These are phyloP conservation scores for Antedon mediterranea DNA, from an alignment of 53 echinoderm and acorn worm genomes.

Conservation along the genomic window DNA sequence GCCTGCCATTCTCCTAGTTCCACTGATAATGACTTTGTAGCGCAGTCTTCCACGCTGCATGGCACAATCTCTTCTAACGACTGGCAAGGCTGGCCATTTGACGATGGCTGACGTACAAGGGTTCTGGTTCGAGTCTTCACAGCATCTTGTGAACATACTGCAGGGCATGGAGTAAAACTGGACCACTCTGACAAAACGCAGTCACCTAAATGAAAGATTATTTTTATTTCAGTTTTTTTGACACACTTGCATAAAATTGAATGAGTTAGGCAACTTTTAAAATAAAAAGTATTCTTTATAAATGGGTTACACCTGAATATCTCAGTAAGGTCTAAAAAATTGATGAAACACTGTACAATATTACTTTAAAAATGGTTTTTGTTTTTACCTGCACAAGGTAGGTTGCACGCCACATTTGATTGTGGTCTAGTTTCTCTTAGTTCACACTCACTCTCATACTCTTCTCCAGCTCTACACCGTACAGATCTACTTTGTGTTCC, in stretches of 20 bases:
- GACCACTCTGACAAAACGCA: slow-evolving; percentile 80
- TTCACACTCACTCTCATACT: slow-evolving; percentile 36
- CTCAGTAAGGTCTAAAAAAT: too few species aligned
- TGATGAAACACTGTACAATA: too few species aligned
- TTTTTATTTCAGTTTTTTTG: too few species aligned
- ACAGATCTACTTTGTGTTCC: slow-evolving; percentile 49
- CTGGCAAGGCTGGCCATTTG: slow-evolving; percentile 40
- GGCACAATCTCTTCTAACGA: slow-evolving; percentile 26
- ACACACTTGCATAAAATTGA: too few species aligned
- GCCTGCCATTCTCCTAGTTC: slow-evolving; percentile 55
- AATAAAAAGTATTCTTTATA: too few species aligned
- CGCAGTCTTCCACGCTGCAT: slow-evolving; percentile 43
- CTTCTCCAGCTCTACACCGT: slow-evolving; percentile 51
- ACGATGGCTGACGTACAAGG: slow-evolving; percentile 39
- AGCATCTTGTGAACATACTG: slow-evolving; percentile 31
- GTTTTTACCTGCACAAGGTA: slow-evolving; percentile 79
- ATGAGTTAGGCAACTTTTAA: too few species aligned
- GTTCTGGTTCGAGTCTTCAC: slow-evolving; percentile 56
- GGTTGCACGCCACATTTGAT: slow-evolving; percentile 16
- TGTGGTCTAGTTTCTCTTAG: slow-evolving; percentile 33
- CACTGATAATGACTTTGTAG: slow-evolving; percentile 15
- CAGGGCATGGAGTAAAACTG: slow-evolving; percentile 39
- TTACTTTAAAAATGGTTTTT: too few species aligned
- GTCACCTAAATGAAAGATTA: slow-evolving; percentile 33
- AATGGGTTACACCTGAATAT: too few species aligned